These are phyloP conservation scores for Melanchra persicariae DNA, from an alignment of 2,888 invertebrate genomes.

Conservation along the genomic window DNA sequence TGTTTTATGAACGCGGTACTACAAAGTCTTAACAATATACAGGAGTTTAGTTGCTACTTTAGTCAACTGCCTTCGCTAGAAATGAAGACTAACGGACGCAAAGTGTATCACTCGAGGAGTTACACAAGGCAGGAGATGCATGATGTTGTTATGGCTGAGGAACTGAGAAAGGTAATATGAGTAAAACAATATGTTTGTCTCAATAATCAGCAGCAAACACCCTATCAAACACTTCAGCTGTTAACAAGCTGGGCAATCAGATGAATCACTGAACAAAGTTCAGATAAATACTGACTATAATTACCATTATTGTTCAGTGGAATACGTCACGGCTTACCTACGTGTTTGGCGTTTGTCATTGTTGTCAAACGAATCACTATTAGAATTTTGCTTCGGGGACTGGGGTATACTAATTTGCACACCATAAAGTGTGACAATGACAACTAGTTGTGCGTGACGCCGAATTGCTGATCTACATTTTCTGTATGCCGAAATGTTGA, in stretches of 20 bases:
- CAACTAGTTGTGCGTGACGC: too few relatives aligned
- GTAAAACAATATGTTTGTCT: not conserved
- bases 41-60: slow-evolving; percentile 95
- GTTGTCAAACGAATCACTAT: not conserved
- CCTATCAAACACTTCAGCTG: not conserved
- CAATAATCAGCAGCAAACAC: not conserved
- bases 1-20: slow-evolving; percentile 97
- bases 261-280: slow-evolving; percentile 35
- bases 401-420: not conserved
- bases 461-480: too few relatives aligned
- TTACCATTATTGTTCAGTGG: not conserved
- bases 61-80: slow-evolving; percentile 94
- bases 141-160: slow-evolving; percentile 94
- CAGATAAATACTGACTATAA: slow-evolving; percentile 12
- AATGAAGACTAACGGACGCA: slow-evolving; percentile 90
- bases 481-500: too few relatives aligned
- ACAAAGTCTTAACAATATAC: slow-evolving; percentile 96
- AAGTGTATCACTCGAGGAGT: slow-evolving; percentile 91
- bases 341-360: not conserved
- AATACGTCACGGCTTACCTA: slow-evolving; percentile 7
- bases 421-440: not conserved
- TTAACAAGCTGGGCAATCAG: slow-evolving; percentile 3
- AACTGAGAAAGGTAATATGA: slow-evolving; percentile 92
- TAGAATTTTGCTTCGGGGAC: not conserved
- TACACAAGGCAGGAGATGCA: slow-evolving; percentile 92